Evolutionary conservation across 2,888 invertebrate genomes (phyloP), one percentile per base, ranked within the genome.

Genomic region (Tinea trinotella): DNA sequence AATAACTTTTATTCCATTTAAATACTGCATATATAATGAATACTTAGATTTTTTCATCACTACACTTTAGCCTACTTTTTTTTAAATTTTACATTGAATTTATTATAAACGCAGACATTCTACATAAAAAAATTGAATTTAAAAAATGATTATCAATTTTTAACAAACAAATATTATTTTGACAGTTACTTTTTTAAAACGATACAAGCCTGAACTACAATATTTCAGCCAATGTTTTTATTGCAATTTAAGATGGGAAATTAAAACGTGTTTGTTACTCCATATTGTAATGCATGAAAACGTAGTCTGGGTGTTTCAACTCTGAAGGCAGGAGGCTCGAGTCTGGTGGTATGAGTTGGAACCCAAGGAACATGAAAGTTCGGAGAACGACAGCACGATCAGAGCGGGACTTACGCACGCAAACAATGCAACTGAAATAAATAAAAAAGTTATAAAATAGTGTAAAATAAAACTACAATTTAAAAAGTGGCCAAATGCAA

Each of bases 341-440:
- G 62, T 90, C 93, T 40, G 95, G 90, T 68, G 98, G 87, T 69
- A 95, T 85, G 58, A 94, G 90, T 61, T 92, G 90, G 87, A 98
- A 98, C 57, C 98, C 98, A 88, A 98, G 91, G 86, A 97, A 97
- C 93, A 97, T 96, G 90, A 98, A 98, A 30, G 97, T 97, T 64
- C 97, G 93, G 60, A 98, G 91, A 66, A 98, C 88, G 62, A 92
- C 91, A 54, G 93, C 92, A 82, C 96, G 91, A 71, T 98, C 97
- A 52, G 90, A 76, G 54, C 96, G 91, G 68, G 93, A 91, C 81
- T 95, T 95, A 62, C 91, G 90, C 74, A 96, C 91, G 81, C 93
- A 94, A 71, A 90, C 81, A 58, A 90, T 88, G 67, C 86, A 87
- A 59, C 86, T 87, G 73, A 2, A 12, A 40, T 24, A n/a, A n/a